Conservation (phyloP, 2,888 invertebrate genomes). For the Acrobasis consociella region DNA sequence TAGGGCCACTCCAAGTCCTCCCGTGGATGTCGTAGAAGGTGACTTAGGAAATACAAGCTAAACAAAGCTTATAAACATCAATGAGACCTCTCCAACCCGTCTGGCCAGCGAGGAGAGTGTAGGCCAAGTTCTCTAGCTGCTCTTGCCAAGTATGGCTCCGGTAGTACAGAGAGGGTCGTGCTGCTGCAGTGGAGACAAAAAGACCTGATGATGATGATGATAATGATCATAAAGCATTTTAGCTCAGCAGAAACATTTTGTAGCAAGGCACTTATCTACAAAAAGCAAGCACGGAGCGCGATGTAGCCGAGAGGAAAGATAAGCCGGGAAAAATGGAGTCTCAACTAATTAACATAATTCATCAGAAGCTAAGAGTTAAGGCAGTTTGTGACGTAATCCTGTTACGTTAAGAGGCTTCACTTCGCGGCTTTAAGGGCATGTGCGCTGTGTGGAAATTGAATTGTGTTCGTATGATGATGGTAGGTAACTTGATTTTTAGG, state of each 20-base stretch:
- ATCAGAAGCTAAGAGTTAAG: constrained; percentile 40
- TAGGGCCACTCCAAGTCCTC: too few relatives aligned
- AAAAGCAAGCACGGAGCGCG: constrained; percentile 11
- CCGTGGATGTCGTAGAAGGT: too few relatives aligned
- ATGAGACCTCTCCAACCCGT: too few relatives aligned
- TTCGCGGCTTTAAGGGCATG: not conserved
- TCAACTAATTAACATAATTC: constrained; percentile 53
- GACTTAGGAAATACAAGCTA: too few relatives aligned
- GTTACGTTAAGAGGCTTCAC: constrained; percentile 12
- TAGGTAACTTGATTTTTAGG: not conserved
- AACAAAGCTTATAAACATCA: too few relatives aligned
- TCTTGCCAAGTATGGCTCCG: too few relatives aligned
- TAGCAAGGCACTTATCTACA: constrained; percentile 1
- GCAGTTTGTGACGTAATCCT: constrained; percentile 33
- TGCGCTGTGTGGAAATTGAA: constrained; percentile 1
- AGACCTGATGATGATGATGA: too few relatives aligned
- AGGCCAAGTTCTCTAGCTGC: too few relatives aligned
- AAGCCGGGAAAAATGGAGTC: constrained; percentile 45
- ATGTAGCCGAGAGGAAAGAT: constrained; percentile 21
- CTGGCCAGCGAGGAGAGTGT: too few relatives aligned
- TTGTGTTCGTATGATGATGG: not conserved
- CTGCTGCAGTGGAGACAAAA: too few relatives aligned
- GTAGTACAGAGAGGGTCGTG: too few relatives aligned
- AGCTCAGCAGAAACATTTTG: not conserved
- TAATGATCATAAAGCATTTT: not conserved